These are phyloP conservation scores for Parascotia fuliginaria DNA, from an alignment of 2,888 invertebrate genomes.

Conservation along the genomic window DNA sequence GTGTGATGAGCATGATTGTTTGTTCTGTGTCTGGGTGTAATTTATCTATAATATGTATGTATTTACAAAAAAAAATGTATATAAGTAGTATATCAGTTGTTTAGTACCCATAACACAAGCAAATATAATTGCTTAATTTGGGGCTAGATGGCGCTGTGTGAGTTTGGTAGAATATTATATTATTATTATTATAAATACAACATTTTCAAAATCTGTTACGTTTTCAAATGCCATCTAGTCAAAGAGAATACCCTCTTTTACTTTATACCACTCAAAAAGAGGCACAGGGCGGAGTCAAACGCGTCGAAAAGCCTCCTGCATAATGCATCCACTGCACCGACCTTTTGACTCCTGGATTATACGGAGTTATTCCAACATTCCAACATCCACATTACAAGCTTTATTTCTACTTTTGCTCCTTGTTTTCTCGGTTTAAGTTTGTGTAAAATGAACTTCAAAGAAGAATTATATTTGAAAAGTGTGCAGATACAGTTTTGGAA, in stretches of 20 bases:
- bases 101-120: too few species aligned
- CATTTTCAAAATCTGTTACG: too few species aligned
- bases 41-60: too few species aligned
- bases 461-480: conserved; percentile 5
- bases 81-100: too few species aligned
- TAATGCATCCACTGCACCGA: conserved; percentile 71
- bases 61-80: too few species aligned
- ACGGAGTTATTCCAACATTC: conserved; percentile 57
- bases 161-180: too few species aligned
- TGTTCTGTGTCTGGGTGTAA: too few species aligned
- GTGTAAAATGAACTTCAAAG: conserved; percentile 10
- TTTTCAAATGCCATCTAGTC: too few species aligned
- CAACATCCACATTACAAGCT: conserved; percentile 43
- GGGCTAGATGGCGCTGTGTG: too few species aligned
- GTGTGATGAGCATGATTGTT: too few species aligned
- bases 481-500: not conserved
- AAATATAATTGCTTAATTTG: too few species aligned
- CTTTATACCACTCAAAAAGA: conserved; percentile 39
- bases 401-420: conserved; percentile 35
- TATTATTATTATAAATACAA: too few species aligned
- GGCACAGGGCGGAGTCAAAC: conserved; percentile 49
- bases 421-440: conserved; percentile 26
- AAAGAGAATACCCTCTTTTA: not conserved
- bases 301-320: conserved; percentile 71
- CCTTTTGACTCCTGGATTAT: conserved; percentile 65